These are phyloP conservation scores for Nerophis lumbriciformis DNA, from an alignment of 2,113 vertebrate species.

Conservation along the genomic window DNA sequence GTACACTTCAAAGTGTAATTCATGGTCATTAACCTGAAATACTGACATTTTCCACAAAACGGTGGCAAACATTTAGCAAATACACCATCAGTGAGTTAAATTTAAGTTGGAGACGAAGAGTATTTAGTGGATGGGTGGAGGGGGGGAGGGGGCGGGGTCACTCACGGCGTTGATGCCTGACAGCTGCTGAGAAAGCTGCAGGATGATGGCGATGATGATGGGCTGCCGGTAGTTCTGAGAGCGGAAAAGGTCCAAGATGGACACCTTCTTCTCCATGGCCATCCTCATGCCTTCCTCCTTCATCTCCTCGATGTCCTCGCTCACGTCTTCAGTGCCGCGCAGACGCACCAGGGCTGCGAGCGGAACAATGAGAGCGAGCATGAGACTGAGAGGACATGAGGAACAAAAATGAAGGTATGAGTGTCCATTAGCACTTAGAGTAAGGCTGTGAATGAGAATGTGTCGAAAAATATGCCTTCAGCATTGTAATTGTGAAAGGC, in stretches of 20 bases:
- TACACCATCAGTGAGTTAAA: too few relatives aligned
- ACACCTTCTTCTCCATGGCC: conserved; percentile 84
- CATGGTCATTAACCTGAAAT: too few relatives aligned
- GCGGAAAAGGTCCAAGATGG: conserved; percentile 84
- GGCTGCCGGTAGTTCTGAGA: conserved; percentile 81
- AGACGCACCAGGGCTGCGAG: conserved; percentile 79
- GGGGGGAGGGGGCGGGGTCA: conserved; percentile 31
- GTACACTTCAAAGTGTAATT: too few relatives aligned
- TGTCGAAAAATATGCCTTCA: too few relatives aligned
- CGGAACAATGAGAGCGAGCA: neutral
- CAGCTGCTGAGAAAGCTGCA: conserved; percentile 95
- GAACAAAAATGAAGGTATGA: too few relatives aligned
- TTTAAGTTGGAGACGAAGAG: neutral
- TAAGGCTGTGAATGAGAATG: too few relatives aligned
- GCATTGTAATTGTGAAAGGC: too few relatives aligned
- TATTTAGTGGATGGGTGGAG: neutral
- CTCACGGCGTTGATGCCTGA: conserved; percentile 96
- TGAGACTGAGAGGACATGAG: neutral
- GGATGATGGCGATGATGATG: conserved; percentile 84
- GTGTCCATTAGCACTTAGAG: too few relatives aligned
- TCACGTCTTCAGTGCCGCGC: conserved; percentile 79
- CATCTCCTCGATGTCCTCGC: conserved; percentile 87
- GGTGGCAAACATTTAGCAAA: too few relatives aligned
- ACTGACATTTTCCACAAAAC: too few relatives aligned
- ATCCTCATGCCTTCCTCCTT: conserved; percentile 85